Evolutionary conservation across 2,113 vertebrate species (phyloP).

Genomic region (Stomatorhinus ivindoensis): DNA sequence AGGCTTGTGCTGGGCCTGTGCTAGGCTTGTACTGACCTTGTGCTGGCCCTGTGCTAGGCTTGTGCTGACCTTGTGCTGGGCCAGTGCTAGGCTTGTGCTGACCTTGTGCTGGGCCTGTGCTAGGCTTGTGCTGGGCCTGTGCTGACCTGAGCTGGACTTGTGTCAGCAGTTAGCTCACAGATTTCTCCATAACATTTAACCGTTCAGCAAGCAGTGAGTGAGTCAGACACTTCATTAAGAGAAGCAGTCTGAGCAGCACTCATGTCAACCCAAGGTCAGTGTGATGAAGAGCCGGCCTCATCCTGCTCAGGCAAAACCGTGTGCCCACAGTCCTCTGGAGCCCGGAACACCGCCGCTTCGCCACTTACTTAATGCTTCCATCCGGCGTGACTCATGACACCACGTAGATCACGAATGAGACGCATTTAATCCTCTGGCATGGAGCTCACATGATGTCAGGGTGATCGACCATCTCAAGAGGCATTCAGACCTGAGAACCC

Average conservation of each 20-base stretch:
- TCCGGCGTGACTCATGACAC: neutral
- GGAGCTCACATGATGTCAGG: neutral
- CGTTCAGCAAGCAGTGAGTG: neutral
- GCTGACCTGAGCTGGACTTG: neutral
- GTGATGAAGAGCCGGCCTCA: neutral
- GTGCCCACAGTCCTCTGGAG: neutral
- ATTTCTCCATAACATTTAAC: neutral
- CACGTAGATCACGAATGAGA: neutral
- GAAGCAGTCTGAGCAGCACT: neutral
- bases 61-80: neutral
- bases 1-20: neutral
- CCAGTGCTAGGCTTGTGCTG: neutral
- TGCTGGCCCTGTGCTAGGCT: neutral
- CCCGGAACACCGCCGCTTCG: neutral
- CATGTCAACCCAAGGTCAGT: neutral
- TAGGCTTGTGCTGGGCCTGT: neutral
- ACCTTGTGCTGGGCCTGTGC: too few species aligned
- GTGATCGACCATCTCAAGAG: neutral
- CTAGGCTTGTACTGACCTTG: neutral
- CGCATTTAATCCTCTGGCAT: neutral
- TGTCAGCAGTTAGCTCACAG: neutral
- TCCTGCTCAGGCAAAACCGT: neutral
- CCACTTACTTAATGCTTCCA: neutral
- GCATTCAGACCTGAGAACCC: neutral
- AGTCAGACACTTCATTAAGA: neutral